These are phyloP conservation scores for Rhingia campestris DNA, from an alignment of 2,888 invertebrate genomes.

Conservation along the genomic window DNA sequence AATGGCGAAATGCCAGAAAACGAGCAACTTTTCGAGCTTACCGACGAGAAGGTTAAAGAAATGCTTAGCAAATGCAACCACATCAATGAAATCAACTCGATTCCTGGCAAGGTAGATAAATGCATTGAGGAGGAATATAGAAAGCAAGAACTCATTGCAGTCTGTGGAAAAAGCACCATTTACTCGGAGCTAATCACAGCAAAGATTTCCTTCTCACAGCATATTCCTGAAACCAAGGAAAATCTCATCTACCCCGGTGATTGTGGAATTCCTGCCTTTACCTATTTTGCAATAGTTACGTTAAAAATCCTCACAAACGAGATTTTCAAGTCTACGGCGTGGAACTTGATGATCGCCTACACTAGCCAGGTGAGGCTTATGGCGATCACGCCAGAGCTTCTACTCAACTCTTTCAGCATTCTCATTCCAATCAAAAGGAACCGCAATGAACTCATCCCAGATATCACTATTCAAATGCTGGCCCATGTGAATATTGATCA, in stretches of 20 bases:
- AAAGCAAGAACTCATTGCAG: conserved; percentile 79
- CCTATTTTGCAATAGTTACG: conserved; percentile 76
- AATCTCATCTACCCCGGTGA: conserved; percentile 71
- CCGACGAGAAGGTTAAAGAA: conserved; percentile 73
- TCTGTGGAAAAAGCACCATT: conserved; percentile 75
- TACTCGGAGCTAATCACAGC: conserved; percentile 74
- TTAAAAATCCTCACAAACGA: conserved; percentile 74
- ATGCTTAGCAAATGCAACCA: conserved; percentile 75
- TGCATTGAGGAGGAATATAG: conserved; percentile 77
- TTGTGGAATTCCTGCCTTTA: conserved; percentile 46
- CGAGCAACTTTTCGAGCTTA: conserved; percentile 75
- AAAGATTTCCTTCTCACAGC: conserved; percentile 74
- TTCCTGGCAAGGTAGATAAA: conserved; percentile 75
- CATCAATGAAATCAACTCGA: conserved; percentile 74
- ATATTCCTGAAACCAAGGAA: conserved; percentile 75
- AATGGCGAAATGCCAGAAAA: conserved; percentile 49
- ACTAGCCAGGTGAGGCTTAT: conserved; percentile 68
- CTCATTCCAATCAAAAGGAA: conserved; percentile 75
- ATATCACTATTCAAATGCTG: conserved; percentile 74
- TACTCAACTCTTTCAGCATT: conserved; percentile 75
- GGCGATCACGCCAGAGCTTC: conserved; percentile 76
- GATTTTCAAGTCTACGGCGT: conserved; percentile 74
- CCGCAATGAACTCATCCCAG: conserved; percentile 72
- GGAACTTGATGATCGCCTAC: conserved; percentile 77
- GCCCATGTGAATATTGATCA: conserved; percentile 62